Conservation (phyloP, 2,888 invertebrate species). For the Acronicta aceris region DNA sequence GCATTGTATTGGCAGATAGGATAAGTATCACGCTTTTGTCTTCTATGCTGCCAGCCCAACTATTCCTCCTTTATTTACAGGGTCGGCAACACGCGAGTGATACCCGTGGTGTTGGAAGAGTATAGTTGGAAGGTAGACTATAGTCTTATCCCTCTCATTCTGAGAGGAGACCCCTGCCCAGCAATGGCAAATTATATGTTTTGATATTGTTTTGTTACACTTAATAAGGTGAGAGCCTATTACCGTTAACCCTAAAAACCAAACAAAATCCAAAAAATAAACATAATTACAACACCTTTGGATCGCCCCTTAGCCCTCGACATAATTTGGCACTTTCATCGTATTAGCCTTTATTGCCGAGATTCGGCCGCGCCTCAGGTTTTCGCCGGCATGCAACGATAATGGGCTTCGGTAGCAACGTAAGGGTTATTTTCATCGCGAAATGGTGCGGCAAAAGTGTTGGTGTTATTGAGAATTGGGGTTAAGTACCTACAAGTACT, state of each 20-base stretch:
- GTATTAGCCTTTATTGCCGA: constrained; percentile 75
- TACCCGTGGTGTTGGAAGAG: too few species aligned
- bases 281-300: constrained; percentile 32
- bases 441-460: constrained; percentile 5
- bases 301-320: constrained; percentile 13
- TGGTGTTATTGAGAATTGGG: constrained; percentile 15
- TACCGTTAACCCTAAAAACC: constrained; percentile 1
- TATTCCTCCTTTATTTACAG: too few species aligned
- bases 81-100: too few species aligned
- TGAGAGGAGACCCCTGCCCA: too few species aligned
- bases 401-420: constrained; percentile 32
- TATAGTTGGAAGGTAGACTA: too few species aligned
- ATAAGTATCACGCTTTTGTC: too few species aligned
- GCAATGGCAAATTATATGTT: too few species aligned
- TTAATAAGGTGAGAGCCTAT: too few species aligned
- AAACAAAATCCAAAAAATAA: constrained; percentile 29
- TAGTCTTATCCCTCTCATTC: too few species aligned
- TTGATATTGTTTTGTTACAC: too few species aligned
- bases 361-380: constrained; percentile 67
- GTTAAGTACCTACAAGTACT: constrained; percentile 4
- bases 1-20: too few species aligned
- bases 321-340: constrained; percentile 71
- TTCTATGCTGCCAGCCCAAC: too few species aligned
- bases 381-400: constrained; percentile 48
- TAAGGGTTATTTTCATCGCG: constrained; percentile 14